Conservation (phyloP, 2,797 vertebrate species). For the Clarias laeviceps region DNA sequence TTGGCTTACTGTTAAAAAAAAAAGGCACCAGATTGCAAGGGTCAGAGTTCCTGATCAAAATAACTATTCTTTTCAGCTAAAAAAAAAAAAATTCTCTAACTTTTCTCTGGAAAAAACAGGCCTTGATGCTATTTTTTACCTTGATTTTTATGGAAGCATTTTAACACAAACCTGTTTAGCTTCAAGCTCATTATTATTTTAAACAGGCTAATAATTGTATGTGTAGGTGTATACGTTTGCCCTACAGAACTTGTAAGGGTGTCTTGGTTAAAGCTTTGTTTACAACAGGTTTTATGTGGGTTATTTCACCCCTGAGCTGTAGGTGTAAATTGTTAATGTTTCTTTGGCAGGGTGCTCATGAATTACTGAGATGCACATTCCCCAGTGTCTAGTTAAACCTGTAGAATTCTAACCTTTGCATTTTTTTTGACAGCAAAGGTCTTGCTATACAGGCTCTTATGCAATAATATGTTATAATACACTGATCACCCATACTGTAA, state of each 20-base stretch:
- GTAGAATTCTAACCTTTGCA: not conserved
- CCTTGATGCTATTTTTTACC: not conserved
- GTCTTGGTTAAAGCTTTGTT: constrained; percentile 14
- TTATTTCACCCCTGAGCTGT: constrained; percentile 2
- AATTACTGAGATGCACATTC: constrained; percentile 57
- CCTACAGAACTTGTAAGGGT: not conserved
- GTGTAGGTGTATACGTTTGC: not conserved
- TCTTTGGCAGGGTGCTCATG: constrained; percentile 39
- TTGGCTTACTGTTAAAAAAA: not conserved
- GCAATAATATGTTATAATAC: too few species aligned
- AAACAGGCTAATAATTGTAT: not conserved
- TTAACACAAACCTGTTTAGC: not conserved
- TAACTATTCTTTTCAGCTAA: not conserved
- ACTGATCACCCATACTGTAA: too few species aligned
- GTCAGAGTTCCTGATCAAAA: not conserved
- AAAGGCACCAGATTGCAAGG: not conserved
- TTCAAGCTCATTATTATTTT: not conserved
- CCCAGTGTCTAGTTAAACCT: constrained; percentile 13
- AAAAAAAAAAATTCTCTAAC: not conserved
- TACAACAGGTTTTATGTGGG: constrained; percentile 15
- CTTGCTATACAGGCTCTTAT: not conserved
- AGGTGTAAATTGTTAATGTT: constrained; percentile 55
- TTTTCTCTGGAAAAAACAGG: not conserved
- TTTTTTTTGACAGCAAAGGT: not conserved
- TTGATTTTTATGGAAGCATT: not conserved